These are phyloP conservation scores for Cyanistes caeruleus DNA, from an alignment of 2,113 vertebrate genomes.

Conservation along the genomic window DNA sequence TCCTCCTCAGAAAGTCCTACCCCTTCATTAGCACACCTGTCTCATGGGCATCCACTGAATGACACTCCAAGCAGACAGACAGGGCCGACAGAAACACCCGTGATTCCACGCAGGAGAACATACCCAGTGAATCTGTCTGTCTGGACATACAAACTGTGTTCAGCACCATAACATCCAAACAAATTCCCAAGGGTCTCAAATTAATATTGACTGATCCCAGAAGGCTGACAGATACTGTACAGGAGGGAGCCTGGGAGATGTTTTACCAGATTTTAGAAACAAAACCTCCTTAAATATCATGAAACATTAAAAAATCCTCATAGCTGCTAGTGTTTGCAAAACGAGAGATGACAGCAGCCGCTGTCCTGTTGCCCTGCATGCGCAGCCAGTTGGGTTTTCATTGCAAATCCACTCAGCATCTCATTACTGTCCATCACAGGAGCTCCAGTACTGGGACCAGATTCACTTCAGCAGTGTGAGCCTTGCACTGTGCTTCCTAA, in stretches of 20 bases:
- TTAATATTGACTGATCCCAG: not conserved
- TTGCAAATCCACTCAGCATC: not conserved
- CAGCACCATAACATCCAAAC: not conserved
- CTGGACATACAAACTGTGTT: not conserved
- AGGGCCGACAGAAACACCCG: not conserved
- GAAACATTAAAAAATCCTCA: not conserved
- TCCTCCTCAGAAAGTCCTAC: not conserved
- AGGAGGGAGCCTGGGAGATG: not conserved
- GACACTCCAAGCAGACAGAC: not conserved
- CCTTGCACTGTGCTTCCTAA: not conserved
- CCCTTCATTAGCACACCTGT: not conserved
- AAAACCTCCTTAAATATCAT: not conserved
- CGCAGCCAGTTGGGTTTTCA: not conserved
- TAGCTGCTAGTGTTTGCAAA: not conserved
- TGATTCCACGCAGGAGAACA: not conserved
- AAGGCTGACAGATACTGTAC: not conserved
- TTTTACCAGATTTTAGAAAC: not conserved
- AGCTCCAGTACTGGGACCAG: not conserved
- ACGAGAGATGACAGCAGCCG: not conserved
- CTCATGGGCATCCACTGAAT: not conserved
- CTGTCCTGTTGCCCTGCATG: not conserved
- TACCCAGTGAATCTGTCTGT: not conserved
- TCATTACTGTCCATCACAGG: constrained; percentile 6
- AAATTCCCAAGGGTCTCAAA: not conserved
- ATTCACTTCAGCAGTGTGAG: not conserved